Evolutionary conservation across 2,797 vertebrate species (phyloP).

Genomic region (Vireo griseus): DNA sequence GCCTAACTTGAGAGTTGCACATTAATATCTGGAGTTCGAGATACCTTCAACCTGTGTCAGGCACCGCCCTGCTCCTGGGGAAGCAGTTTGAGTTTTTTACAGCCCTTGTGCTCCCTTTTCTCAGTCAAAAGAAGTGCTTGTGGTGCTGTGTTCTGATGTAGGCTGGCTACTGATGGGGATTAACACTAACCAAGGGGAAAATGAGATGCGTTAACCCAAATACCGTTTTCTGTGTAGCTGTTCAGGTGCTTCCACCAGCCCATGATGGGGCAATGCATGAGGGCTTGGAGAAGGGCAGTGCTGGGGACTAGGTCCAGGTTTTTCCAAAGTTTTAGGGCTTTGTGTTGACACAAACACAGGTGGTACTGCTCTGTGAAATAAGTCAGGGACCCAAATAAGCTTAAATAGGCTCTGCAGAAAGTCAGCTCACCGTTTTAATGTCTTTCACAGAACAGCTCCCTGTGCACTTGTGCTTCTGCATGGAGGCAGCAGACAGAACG

Average conservation of each 20-base stretch:
- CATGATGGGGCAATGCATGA: fast-evolving
- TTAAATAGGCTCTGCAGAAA: neutral
- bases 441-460: neutral
- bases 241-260: neutral
- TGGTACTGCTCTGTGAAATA: neutral
- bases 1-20: neutral
- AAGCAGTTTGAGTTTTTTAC: neutral
- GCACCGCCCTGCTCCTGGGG: too few relatives aligned
- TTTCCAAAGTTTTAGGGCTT: neutral
- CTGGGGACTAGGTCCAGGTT: neutral
- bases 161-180: neutral
- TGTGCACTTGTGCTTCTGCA: neutral
- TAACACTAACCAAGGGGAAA: neutral
- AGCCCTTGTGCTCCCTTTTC: neutral
- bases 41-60: neutral
- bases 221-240: neutral
- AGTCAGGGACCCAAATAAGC: neutral
- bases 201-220: neutral
- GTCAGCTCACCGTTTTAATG: neutral
- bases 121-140: neutral
- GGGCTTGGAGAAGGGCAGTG: neutral
- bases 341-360: neutral
- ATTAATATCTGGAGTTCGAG: neutral
- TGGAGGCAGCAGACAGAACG: neutral
- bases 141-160: neutral